Evolutionary conservation across 2,113 vertebrate genomes (phyloP).

Genomic region (Ochotona curzoniae): DNA sequence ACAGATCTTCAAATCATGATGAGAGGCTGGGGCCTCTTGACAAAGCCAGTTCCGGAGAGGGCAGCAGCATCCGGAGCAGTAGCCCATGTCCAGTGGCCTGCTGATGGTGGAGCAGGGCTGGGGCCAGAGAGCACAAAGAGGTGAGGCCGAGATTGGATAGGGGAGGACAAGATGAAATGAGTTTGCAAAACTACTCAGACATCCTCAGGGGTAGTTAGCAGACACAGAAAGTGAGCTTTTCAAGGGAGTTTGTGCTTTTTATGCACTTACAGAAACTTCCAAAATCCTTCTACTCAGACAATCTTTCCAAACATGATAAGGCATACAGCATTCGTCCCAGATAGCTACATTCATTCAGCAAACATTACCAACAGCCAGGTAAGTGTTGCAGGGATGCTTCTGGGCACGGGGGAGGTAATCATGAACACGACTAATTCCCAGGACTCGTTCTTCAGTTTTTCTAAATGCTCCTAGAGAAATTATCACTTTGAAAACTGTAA

Average conservation of each 20-base stretch:
- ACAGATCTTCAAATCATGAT: not conserved
- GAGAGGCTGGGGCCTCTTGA: not conserved
- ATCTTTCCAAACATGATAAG: not conserved
- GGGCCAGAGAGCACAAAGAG: not conserved
- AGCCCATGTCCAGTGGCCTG: not conserved
- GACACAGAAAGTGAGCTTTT: not conserved
- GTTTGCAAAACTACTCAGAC: not conserved
- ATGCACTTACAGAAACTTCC: not conserved
- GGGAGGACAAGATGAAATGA: not conserved
- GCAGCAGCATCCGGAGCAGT: not conserved
- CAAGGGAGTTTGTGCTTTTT: not conserved
- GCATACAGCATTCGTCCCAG: not conserved
- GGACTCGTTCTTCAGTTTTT: slow-evolving; percentile 19
- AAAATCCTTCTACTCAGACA: not conserved
- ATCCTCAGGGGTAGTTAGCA: not conserved
- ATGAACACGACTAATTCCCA: not conserved
- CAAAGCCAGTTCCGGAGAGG: not conserved
- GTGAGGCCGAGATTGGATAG: not conserved
- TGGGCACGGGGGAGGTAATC: not conserved
- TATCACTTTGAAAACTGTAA: not conserved
- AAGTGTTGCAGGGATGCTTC: not conserved
- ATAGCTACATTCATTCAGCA: not conserved
- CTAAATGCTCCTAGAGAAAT: not conserved
- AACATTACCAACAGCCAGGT: not conserved
- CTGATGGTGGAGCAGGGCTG: not conserved